Evolutionary conservation across 2,888 invertebrate genomes (phyloP), one percentile per base, ranked within the genome.

Genomic region (Xiphydria camelus): DNA sequence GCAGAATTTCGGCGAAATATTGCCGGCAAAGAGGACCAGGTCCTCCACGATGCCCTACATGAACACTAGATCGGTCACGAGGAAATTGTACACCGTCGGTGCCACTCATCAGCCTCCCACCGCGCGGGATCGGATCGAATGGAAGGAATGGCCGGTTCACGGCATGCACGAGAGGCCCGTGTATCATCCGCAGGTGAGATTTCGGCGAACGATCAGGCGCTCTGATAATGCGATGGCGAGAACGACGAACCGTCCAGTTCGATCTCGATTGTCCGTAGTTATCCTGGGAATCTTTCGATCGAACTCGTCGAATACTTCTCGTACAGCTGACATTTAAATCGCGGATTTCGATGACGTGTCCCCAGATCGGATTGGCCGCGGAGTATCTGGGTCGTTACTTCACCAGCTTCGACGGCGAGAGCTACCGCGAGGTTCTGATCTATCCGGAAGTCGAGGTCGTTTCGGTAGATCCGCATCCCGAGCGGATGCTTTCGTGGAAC

Each of bases 151-250:
- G 74, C 74, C 74, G 0, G 62, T 54, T 2, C 72, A 73, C 47
- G 74, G 74, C 29, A 74, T 75, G 73, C 68, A 75, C 36, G 74
- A 75, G 42, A 55, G 74, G 23, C 74, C 74, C 1, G 58, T 73
- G 18, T 74, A 61, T 39, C 73, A 73, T 59, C 65, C 67, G 0
- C 62, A 66, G 53, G 72, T 63, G 50, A 47, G 23, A 29, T 23
- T 37, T 37, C n/a, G n/a, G n/a, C n/a, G n/a, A n/a, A n/a, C n/a
- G n/a, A n/a, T n/a, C n/a, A n/a, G n/a, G n/a, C n/a, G n/a, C n/a
- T n/a, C n/a, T n/a, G n/a, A n/a, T n/a, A n/a, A n/a, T n/a, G n/a
- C n/a, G n/a, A n/a, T n/a, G n/a, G n/a, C n/a, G n/a, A n/a, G n/a
- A n/a, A n/a, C n/a, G n/a, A n/a, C n/a, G n/a, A n/a, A n/a, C n/a